Evolutionary conservation across 2,113 vertebrate species (phyloP).

Genomic region (Podilymbus podiceps): DNA sequence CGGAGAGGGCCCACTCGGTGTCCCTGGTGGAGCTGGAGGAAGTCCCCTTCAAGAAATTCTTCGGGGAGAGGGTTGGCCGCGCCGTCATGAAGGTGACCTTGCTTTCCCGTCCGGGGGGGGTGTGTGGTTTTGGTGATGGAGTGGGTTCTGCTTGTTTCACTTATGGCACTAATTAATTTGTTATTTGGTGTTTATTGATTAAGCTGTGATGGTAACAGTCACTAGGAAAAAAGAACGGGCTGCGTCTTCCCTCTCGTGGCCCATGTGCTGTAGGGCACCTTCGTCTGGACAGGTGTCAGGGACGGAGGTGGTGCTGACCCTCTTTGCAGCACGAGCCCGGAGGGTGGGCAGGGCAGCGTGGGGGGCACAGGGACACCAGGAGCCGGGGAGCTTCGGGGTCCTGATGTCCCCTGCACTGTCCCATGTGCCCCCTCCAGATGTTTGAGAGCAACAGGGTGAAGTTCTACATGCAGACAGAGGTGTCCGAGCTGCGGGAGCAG

Average conservation of each 20-base stretch:
- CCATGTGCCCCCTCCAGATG: constrained; percentile 72
- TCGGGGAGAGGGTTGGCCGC: constrained; percentile 93
- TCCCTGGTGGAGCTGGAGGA: constrained; percentile 93
- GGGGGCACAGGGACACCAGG: neutral
- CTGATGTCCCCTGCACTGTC: neutral
- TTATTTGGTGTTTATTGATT: neutral
- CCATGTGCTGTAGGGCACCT: neutral
- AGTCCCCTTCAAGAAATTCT: constrained; percentile 88
- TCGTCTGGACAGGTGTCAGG: rapidly evolving
- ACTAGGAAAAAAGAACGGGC: neutral
- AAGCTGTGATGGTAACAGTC: neutral
- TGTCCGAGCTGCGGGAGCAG: constrained; percentile 91
- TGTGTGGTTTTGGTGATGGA: neutral
- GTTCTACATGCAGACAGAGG: constrained; percentile 99
- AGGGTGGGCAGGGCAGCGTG: neutral
- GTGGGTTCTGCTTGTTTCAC: neutral
- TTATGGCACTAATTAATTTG: neutral
- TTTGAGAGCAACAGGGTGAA: constrained; percentile 94
- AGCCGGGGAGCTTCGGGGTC: rapidly evolving
- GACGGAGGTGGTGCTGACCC: neutral
- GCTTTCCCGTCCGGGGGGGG: neutral
- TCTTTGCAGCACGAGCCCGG: rapidly evolving
- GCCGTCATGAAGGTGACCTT: constrained; percentile 90
- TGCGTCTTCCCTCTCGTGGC: neutral
- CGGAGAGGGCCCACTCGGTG: constrained; percentile 94